Conservation (phyloP, 2,888 invertebrate species). For the Aethes cnicana region DNA sequence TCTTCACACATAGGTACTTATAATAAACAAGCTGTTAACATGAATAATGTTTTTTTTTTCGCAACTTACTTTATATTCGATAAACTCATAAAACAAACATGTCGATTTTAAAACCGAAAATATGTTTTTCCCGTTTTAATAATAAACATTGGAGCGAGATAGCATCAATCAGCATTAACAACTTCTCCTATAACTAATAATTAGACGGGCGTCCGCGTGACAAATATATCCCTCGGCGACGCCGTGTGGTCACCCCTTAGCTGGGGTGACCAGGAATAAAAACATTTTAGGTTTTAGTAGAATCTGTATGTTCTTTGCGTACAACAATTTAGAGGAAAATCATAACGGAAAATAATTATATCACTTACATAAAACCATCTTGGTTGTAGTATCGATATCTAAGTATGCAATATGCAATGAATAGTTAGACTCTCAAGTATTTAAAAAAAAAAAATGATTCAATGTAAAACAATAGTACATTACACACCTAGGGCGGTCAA, state of each 20-base stretch:
- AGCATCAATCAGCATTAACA: conserved; percentile 41
- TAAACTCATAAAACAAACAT: background rate
- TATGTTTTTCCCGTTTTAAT: conserved; percentile 19
- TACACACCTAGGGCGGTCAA: too few species aligned
- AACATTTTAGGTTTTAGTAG: background rate
- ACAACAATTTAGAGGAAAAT: too few species aligned
- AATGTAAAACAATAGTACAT: too few species aligned
- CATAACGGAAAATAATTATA: too few species aligned
- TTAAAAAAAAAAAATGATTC: too few species aligned
- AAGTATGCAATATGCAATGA: too few species aligned
- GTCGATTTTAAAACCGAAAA: background rate
- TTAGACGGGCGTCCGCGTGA: conserved; percentile 37
- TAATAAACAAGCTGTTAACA: too few species aligned
- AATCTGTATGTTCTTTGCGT: too few species aligned
- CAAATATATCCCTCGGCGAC: conserved; percentile 38
- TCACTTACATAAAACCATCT: too few species aligned
- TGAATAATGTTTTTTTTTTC: background rate
- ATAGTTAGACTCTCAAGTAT: too few species aligned
- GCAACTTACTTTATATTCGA: background rate
- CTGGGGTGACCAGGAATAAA: conserved; percentile 16
- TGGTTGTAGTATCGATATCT: too few species aligned
- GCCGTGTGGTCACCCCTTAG: conserved; percentile 29
- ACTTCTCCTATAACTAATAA: conserved; percentile 42
- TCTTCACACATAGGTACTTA: too few species aligned
- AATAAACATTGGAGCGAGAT: conserved; percentile 9